Base-by-base conservation (phyloP, 1,140 invertebrate genomes). In the Spodoptera frugiperda region DNA sequence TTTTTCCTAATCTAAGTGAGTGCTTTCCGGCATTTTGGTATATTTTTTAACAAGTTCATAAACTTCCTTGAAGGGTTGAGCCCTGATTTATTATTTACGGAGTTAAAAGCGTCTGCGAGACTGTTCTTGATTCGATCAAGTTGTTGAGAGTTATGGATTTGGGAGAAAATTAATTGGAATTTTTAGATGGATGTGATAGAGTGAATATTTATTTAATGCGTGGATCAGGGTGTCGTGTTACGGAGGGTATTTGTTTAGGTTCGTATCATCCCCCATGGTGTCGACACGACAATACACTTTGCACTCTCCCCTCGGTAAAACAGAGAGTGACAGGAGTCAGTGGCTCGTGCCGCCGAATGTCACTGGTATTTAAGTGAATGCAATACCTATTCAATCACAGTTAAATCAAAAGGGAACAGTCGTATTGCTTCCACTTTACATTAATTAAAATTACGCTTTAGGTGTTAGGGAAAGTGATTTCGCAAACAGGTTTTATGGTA, bases 41-140 rank as follows among this genome's bases (percentile, higher is more conserved):
- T 63, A 63, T 75, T 75, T 75, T 75, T 75, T 75, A 75, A 75
- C 44, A 75, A 75, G 72, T 75, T 75, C 72, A 65, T 75, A 75
- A 75, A 75, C 39, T 74, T 74, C 39, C 57, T 10, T 61, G 72
- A 75, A 75, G 72, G 72, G 72, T 65, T 65, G 59, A 19, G 48
- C 17, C 46, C 9, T 48, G 57, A 75, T 75, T 75, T 75, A 75
- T 75, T 75, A 75, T 75, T 75, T 65, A 75, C n/a, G 21, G 48
- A 63, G 57, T 65, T 75, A 75, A 75, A 44, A 75, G 72, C 57
- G 57, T 54, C 72, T 75, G 57, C 59, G 59, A 65, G 59, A 8
- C 46, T 30, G 48, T 53, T 75, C 44, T 21, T 63, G 57, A 75
- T 75, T 53, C 48, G 72, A 75, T 75, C 72, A 65, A 75, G 21